A percentile compares a stretch with the other conserved stretches of the same genome.
phyloP scores from a whole-genome alignment of 2,113 vertebrate species.

The Antechinus stuartii region DNA sequence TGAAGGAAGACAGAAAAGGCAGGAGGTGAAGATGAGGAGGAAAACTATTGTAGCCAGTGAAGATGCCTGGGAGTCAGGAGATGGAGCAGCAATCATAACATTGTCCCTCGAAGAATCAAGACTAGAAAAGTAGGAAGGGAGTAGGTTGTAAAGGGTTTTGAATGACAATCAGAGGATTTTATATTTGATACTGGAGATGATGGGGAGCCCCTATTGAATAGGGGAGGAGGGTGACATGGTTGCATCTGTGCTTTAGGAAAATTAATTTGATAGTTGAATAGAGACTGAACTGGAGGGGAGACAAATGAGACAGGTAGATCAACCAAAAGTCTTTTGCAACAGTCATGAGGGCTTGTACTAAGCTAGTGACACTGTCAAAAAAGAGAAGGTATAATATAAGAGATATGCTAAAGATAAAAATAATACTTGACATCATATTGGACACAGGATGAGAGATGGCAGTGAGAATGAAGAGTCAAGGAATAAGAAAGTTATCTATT shows the following conservation, averaged over 20 bases:
- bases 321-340: not conserved
- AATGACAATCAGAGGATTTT: too few species aligned
- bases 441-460: too few species aligned
- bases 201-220: not conserved
- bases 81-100: not conserved
- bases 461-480: not conserved
- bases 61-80: not conserved
- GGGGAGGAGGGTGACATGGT: not conserved
- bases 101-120: not conserved
- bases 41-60: not conserved
- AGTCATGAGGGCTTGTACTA: not conserved
- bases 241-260: not conserved
- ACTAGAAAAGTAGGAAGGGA: not conserved
- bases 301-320: not conserved
- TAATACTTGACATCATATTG: not conserved
- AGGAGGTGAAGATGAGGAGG: not conserved
- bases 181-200: not conserved
- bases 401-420: not conserved
- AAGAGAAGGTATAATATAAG: not conserved
- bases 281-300: not conserved
- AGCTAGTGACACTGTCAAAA: not conserved
- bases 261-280: not conserved
- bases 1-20: not conserved
- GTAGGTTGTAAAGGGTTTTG: not conserved
- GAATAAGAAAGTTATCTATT: not conserved